A percentile compares a stretch with the other conserved stretches of the same genome.
Conservation (phyloP, 2,888 invertebrate genomes). For the Gasteruption jaculator region DNA sequence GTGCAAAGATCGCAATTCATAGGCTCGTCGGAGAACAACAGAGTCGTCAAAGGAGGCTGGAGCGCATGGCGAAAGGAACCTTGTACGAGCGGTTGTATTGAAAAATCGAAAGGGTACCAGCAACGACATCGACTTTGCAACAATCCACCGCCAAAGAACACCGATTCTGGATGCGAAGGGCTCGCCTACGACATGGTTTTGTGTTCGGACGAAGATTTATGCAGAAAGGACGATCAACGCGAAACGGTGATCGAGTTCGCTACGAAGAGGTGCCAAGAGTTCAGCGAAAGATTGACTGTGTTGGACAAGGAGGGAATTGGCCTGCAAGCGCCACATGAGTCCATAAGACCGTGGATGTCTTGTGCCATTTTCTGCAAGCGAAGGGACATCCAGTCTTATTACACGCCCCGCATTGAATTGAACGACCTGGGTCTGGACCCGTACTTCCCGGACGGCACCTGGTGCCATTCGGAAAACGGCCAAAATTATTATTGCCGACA, state of each 20-base stretch:
- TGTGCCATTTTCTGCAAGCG: slow-evolving; percentile 75
- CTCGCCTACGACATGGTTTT: slow-evolving; percentile 61
- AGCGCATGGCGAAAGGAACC: slow-evolving; percentile 59
- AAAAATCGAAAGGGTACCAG: slow-evolving; percentile 60
- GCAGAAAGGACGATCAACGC: slow-evolving; percentile 56
- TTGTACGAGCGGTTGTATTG: slow-evolving; percentile 67
- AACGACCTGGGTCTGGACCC: slow-evolving; percentile 70
- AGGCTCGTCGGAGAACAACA: slow-evolving; percentile 22
- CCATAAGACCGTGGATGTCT: slow-evolving; percentile 71
- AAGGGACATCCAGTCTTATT: slow-evolving; percentile 63
- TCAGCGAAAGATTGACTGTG: slow-evolving; percentile 58
- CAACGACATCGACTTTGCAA: slow-evolving; percentile 59
- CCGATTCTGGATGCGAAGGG: slow-evolving; percentile 61
- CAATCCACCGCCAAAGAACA: slow-evolving; percentile 53
- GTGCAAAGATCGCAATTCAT: slow-evolving; percentile 19
- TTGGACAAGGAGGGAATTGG: slow-evolving; percentile 67
- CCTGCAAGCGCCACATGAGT: slow-evolving; percentile 70
- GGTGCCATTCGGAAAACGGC: slow-evolving; percentile 67
- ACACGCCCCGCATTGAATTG: slow-evolving; percentile 71
- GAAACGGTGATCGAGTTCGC: slow-evolving; percentile 58
- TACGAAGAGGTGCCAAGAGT: slow-evolving; percentile 62
- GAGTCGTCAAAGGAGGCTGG: slow-evolving; percentile 58
- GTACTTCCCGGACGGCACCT: slow-evolving; percentile 73
- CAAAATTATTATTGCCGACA: slow-evolving; percentile 69
- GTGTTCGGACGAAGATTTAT: slow-evolving; percentile 65